Percentiles rank a stretch among this genome's conserved stretches.
These are phyloP conservation scores for Actias luna DNA, from an alignment of 2,888 invertebrate species.

Conservation along the genomic window DNA sequence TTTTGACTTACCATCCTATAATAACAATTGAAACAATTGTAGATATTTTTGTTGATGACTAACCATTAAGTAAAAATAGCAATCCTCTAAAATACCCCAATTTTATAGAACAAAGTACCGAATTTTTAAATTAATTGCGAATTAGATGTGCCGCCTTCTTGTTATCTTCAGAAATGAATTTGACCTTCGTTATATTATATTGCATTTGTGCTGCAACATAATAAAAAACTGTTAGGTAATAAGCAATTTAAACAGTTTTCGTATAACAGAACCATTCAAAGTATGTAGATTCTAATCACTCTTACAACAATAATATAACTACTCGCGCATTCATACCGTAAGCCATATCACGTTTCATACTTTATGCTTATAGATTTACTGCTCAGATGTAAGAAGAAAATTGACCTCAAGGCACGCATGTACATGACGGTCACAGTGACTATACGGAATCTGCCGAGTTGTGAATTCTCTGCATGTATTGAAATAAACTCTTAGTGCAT, in stretches of 20 bases:
- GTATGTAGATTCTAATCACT: background rate
- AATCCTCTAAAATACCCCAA: background rate
- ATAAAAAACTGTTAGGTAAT: conserved; percentile 16
- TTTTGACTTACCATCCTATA: background rate
- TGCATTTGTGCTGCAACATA: conserved; percentile 20
- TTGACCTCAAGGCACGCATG: conserved; percentile 44
- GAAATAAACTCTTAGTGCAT: conserved; percentile 71
- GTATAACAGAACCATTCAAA: background rate
- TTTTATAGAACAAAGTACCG: background rate
- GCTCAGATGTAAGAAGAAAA: conserved; percentile 31
- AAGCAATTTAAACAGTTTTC: background rate
- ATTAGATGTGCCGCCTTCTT: conserved; percentile 31
- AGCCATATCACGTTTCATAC: background rate
- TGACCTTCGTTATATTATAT: conserved; percentile 32
- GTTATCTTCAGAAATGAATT: conserved; percentile 27
- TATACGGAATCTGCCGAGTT: conserved; percentile 62
- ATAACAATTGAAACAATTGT: background rate
- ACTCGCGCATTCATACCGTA: background rate
- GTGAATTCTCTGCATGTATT: conserved; percentile 72
- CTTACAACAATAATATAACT: background rate
- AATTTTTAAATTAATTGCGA: conserved; percentile 30
- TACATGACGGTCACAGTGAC: conserved; percentile 40
- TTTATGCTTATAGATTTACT: background rate
- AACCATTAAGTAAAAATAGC: background rate
- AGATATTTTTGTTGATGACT: background rate